A percentile compares a stretch with the other conserved stretches of the same genome.
These are phyloP conservation scores for Zonitis immaculata DNA, from an alignment of 2,888 invertebrate genomes.

Conservation along the genomic window DNA sequence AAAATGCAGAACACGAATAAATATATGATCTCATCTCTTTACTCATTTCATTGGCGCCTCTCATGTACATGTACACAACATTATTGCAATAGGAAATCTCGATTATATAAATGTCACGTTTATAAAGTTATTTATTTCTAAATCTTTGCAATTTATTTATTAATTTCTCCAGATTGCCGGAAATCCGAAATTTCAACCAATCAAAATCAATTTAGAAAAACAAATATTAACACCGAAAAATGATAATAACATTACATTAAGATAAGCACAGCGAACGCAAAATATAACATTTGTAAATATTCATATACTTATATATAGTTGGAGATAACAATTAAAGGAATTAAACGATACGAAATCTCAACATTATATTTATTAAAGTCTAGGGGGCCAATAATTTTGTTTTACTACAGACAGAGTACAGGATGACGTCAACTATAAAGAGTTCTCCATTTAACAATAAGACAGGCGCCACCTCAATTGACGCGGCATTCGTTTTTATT, in stretches of 20 bases:
- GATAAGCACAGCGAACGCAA: no score
- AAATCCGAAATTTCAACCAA: slow-evolving; percentile 14
- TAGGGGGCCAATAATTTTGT: slow-evolving; percentile 25
- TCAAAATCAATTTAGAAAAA: neutral
- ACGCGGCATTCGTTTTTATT: slow-evolving; percentile 44
- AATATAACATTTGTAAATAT: no score
- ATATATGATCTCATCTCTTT: slow-evolving; percentile 26
- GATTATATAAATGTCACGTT: slow-evolving; percentile 28
- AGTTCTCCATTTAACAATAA: slow-evolving; percentile 40
- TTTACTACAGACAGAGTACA: slow-evolving; percentile 33
- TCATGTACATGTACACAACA: no score
- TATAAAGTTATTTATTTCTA: slow-evolving; percentile 25
- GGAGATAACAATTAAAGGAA: neutral
- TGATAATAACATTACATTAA: no score
- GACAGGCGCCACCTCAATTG: slow-evolving; percentile 49
- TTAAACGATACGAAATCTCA: neutral
- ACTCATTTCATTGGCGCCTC: slow-evolving; percentile 27
- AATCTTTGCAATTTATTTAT: slow-evolving; percentile 16
- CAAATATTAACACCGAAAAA: no score
- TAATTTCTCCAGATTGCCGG: slow-evolving; percentile 15
- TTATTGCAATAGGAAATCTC: slow-evolving; percentile 33
- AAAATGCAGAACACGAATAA: slow-evolving; percentile 22
- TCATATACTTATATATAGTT: no score
- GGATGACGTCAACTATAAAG: slow-evolving; percentile 38
- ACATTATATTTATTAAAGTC: no score